Conservation (phyloP, 2,113 vertebrate genomes). For the Aviceda subcristata region DNA sequence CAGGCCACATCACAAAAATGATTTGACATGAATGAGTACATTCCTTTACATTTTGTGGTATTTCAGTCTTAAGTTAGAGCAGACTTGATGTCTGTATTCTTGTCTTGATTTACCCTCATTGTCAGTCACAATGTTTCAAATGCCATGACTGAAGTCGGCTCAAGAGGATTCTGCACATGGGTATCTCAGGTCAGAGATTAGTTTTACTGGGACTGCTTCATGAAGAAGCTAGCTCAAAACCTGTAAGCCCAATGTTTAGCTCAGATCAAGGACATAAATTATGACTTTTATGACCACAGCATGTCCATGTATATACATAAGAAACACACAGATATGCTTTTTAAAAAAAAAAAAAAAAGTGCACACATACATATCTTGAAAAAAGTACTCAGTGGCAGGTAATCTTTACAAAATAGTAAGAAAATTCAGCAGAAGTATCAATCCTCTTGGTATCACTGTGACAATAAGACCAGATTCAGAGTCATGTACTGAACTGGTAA, state of each 20-base stretch:
- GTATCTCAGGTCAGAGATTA: not conserved
- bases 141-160: not conserved
- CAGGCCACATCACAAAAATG: not conserved
- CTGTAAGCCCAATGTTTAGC: not conserved
- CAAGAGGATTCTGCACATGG: not conserved
- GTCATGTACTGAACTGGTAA: not conserved
- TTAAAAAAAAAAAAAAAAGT: not conserved
- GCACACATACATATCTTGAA: not conserved
- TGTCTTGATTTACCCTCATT: not conserved
- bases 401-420: not conserved
- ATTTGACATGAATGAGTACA: not conserved
- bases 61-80: not conserved
- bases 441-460: not conserved
- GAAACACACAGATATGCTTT: rapidly evolving
- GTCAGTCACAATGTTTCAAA: not conserved
- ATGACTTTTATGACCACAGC: not conserved
- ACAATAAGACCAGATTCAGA: not conserved
- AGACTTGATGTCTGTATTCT: not conserved
- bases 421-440: not conserved
- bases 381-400: not conserved
- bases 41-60: not conserved
- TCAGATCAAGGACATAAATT: not conserved
- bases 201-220: not conserved
- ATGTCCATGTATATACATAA: not conserved
- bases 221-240: not conserved